phyloP scores from a whole-genome alignment of 1,140 invertebrate species.

The Dreissena rostriformis region DNA sequence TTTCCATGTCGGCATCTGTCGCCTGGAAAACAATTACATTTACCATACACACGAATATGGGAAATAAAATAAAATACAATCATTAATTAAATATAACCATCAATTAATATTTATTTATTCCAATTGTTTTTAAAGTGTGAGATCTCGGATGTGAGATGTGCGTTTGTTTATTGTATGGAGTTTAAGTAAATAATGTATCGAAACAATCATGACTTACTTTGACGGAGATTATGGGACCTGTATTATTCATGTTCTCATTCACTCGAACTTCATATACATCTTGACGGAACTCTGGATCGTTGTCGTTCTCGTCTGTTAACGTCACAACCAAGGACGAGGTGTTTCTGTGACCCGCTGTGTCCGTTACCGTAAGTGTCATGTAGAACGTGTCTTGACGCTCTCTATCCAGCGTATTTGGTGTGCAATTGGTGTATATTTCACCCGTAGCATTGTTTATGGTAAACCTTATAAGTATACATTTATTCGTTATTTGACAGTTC shows the following conservation, averaged over 20 bases:
- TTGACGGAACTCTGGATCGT: constrained; percentile 1
- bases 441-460: constrained; percentile 5
- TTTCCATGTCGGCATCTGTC: background rate
- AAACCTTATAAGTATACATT: background rate
- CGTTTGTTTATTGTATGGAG: background rate
- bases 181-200: background rate
- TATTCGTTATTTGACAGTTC: too few species aligned
- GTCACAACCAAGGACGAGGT: background rate
- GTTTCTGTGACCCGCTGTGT: background rate
- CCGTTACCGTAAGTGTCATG: constrained; percentile 32
- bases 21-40: constrained; percentile 9
- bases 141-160: too few species aligned
- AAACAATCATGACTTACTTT: background rate
- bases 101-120: too few species aligned
- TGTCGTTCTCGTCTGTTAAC: constrained; percentile 27
- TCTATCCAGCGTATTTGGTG: background rate
- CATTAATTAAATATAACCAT: background rate
- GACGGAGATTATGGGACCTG: background rate
- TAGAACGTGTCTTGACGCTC: constrained; percentile 4
- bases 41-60: background rate
- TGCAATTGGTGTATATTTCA: constrained; percentile 9
- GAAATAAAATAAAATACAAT: too few species aligned
- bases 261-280: background rate
- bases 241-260: constrained; percentile 10
- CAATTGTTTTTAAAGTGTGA: too few species aligned